Base-by-base conservation (phyloP, 2,797 vertebrate species). In the Allobates femoralis region DNA sequence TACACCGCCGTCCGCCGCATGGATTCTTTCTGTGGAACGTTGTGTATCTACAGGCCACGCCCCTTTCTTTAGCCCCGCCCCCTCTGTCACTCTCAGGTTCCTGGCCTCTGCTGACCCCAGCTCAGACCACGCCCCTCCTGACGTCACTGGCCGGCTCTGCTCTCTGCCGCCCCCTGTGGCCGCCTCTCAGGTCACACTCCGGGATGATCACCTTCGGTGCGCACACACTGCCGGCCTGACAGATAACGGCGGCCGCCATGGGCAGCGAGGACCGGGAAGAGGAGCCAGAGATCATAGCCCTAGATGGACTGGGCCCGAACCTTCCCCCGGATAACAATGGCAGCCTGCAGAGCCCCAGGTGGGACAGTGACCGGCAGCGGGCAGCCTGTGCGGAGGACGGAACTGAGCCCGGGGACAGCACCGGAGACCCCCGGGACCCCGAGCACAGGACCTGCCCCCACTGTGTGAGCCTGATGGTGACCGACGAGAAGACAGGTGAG, bases 401-500 rank as follows among this genome's bases (percentile, higher is more conserved):
- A 12, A 55, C 58, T 30, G 56, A 58, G 4, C 21, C 64, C 66
- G 77, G 26, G 34, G 82, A 64, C 46, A 81, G 37, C 34, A 46
- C 56, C 51, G 69, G 41, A 15, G 56, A 77, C 51, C 77, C 82
- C 77, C 81, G 28, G 21, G 81, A 73, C 60, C 18, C 34, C 1
- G 32, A 30, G 7, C 16, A 1, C 26, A 15, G n/a, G 14, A 41
- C 62, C 62, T 83, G n/a, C n/a, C n/a, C n/a, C n/a, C n/a, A n/a
- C n/a, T n/a, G 86, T 73, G 77, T 26, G 37, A 30, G 66, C 14
- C 46, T 87, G 8, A 46, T 84, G 26, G 86, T 81, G 77, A 85
- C 77, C 2, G 82, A 88, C 46, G 86, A 83, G 21, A 16, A 85
- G 71, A 88, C 77, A 1, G 86, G 86, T 88, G 58, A 85, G 80